Evolutionary conservation across 1,140 invertebrate species (phyloP).

Genomic region (Pinna nobilis): DNA sequence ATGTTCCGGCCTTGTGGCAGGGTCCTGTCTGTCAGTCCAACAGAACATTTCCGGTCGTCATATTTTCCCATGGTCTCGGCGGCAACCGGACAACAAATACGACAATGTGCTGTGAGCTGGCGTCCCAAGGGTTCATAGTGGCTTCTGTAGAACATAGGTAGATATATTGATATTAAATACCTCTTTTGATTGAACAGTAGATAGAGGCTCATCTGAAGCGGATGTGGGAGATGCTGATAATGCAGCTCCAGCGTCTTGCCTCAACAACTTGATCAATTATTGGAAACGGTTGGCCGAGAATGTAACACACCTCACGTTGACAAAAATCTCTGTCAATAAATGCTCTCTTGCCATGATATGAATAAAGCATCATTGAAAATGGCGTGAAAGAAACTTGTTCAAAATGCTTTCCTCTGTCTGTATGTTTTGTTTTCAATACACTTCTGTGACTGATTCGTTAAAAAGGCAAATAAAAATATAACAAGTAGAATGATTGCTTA

Average conservation of each 20-base stretch:
- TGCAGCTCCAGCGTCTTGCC: background rate
- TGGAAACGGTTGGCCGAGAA: background rate
- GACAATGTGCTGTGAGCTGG: conserved; percentile 79
- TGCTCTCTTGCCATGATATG: too few species aligned
- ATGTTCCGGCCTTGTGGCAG: conserved; percentile 79
- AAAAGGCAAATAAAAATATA: too few species aligned
- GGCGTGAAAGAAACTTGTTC: too few species aligned
- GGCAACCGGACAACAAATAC: conserved; percentile 80
- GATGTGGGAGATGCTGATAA: background rate
- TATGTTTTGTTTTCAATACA: too few species aligned
- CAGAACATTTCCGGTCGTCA: conserved; percentile 78
- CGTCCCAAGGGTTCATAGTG: conserved; percentile 82
- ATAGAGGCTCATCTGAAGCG: background rate
- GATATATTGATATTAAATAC: background rate
- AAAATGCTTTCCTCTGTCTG: too few species aligned
- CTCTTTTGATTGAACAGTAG: background rate
- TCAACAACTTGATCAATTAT: background rate
- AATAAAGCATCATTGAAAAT: too few species aligned
- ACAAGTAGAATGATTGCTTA: too few species aligned
- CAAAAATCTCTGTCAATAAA: too few species aligned
- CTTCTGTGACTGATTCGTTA: too few species aligned
- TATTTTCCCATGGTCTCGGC: conserved; percentile 83
- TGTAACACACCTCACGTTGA: too few species aligned
- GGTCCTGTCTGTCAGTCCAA: conserved; percentile 62
- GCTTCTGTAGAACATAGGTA: conserved; percentile 81